These are phyloP conservation scores for Opisthocomus hoazin DNA, from an alignment of 2,113 vertebrate genomes.

Conservation along the genomic window DNA sequence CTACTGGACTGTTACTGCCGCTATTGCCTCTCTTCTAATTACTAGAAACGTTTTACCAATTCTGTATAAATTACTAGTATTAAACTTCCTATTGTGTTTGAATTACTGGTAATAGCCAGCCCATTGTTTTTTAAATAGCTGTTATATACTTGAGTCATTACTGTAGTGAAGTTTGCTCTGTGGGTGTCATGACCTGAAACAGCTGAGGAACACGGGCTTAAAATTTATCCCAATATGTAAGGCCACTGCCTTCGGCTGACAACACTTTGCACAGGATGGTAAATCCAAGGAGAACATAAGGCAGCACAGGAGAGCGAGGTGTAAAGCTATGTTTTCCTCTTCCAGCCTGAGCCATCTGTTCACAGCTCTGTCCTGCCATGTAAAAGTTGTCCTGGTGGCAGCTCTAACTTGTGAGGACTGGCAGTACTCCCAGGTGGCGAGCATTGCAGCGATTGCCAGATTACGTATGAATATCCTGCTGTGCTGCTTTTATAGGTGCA, in stretches of 20 bases:
- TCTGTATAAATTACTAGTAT: constrained; percentile 6
- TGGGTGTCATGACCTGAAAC: not conserved
- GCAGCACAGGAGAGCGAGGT: not conserved
- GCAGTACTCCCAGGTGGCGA: not conserved
- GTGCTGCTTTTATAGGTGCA: not conserved
- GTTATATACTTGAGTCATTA: not conserved
- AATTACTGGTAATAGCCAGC: not conserved
- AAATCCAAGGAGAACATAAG: not conserved
- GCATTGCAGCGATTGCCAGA: not conserved
- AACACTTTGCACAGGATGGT: not conserved
- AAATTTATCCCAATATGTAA: not conserved
- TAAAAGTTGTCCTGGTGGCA: not conserved
- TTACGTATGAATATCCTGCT: not conserved
- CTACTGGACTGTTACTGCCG: not conserved
- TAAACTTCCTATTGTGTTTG: not conserved
- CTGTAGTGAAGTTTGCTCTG: not conserved
- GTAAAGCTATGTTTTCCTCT: fast-evolving
- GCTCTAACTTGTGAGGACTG: not conserved
- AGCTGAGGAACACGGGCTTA: not conserved
- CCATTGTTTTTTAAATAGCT: not conserved
- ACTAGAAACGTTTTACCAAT: not conserved
- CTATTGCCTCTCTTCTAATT: not conserved
- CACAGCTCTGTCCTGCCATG: not conserved
- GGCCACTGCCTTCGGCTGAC: not conserved
- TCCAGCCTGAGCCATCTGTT: not conserved